phyloP scores from a whole-genome alignment of 2,888 invertebrate genomes.

The Luffia ferchaultella region DNA sequence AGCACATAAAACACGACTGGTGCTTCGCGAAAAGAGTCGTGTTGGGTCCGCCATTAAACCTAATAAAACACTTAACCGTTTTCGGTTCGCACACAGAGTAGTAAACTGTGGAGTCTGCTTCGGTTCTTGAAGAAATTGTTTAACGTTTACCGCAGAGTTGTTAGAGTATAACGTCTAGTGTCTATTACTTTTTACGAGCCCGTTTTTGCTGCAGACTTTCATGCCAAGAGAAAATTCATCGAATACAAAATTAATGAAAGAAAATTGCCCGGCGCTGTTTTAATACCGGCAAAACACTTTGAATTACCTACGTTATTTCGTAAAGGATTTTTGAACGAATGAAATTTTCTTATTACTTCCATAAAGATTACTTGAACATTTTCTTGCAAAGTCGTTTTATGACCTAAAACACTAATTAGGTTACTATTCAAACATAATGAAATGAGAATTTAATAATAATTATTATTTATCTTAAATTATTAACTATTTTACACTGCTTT shows the following conservation, averaged over 20 bases:
- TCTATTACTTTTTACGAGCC: slow-evolving; percentile 28
- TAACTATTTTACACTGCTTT: too few relatives aligned
- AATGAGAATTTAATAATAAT: too few relatives aligned
- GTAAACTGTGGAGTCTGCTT: neutral
- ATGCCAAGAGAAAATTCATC: neutral
- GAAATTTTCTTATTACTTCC: too few relatives aligned
- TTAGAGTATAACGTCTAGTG: slow-evolving; percentile 16
- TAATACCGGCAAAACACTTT: neutral
- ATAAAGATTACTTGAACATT: too few relatives aligned
- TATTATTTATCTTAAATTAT: too few relatives aligned
- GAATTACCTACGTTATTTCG: too few relatives aligned
- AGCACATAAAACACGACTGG: neutral
- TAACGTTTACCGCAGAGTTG: slow-evolving; percentile 13
- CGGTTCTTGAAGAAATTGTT: slow-evolving; percentile 8
- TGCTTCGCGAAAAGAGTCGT: neutral
- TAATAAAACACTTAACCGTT: neutral
- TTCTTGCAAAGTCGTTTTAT: too few relatives aligned
- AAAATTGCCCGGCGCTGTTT: neutral
- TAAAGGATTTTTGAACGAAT: too few relatives aligned
- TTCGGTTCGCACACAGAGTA: neutral
- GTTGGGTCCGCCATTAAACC: neutral
- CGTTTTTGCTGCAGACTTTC: slow-evolving; percentile 19
- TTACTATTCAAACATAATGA: too few relatives aligned
- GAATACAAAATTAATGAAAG: neutral
- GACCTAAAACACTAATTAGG: too few relatives aligned